phyloP scores from a whole-genome alignment of 53 echinoderm and acorn worm species.

The Apostichopus leukothele region DNA sequence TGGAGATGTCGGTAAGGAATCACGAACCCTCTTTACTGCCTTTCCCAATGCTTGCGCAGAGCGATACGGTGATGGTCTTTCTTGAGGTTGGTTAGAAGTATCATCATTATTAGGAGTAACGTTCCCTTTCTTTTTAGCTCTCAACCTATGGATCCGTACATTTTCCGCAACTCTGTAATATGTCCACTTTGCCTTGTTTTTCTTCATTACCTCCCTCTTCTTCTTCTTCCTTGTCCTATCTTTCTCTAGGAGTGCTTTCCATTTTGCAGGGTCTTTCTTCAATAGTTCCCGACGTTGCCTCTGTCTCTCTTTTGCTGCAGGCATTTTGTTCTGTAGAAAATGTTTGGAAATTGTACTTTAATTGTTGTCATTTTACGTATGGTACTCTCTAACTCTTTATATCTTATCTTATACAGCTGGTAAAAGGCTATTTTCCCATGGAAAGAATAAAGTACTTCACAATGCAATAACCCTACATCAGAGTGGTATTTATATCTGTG shows the following conservation, averaged over 20 bases:
- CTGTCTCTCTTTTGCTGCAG: conserved; percentile 5
- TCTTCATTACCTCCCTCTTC: conserved; percentile 16
- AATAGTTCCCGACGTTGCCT: background rate
- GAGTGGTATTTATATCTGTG: background rate
- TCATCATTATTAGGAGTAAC: background rate
- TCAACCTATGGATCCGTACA: background rate
- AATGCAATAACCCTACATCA: background rate
- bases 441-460: background rate
- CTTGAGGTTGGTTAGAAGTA: background rate
- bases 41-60: conserved; percentile 22
- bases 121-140: background rate
- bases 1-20: conserved; percentile 38
- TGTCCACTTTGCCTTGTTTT: background rate
- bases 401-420: background rate
- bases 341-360: background rate
- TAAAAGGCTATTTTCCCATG: background rate
- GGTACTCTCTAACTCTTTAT: background rate
- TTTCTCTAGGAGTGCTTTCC: conserved; percentile 11
- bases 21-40: background rate
- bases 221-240: background rate
- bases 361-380: background rate
- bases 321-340: conserved; percentile 14
- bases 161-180: background rate
- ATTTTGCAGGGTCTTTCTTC: conserved; percentile 11
- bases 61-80: background rate